phyloP scores from a whole-genome alignment of 2,888 invertebrate species.

The Arenicola marina region DNA sequence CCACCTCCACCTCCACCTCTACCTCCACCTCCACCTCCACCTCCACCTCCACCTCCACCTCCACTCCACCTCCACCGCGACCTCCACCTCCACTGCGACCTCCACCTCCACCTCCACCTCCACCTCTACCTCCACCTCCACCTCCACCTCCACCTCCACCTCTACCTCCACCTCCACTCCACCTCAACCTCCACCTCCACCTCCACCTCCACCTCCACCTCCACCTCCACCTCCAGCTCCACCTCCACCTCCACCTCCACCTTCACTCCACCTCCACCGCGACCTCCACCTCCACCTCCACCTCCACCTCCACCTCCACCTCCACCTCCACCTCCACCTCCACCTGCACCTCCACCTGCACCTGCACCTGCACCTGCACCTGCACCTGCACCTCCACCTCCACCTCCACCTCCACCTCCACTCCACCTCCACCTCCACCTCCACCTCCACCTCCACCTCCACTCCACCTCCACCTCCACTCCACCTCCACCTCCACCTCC shows the following conservation, averaged over 20 bases:
- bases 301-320: background rate
- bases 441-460: too few species aligned
- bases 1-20: conserved; percentile 3
- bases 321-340: background rate
- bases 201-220: background rate
- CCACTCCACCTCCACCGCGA: too few species aligned
- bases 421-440: too few species aligned
- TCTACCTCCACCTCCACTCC: too few species aligned
- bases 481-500: too few species aligned
- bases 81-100: too few species aligned
- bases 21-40: conserved; percentile 2
- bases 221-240: background rate
- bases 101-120: too few species aligned
- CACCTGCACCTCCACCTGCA: background rate
- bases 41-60: background rate
- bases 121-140: too few species aligned
- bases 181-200: background rate
- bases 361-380: background rate
- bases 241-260: background rate
- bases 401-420: background rate
- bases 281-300: background rate
- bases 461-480: too few species aligned
- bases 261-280: too few species aligned
- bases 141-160: too few species aligned
- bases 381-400: background rate